Base-by-base conservation (phyloP, 2,888 invertebrate genomes). In the Eustalomyia histrio region DNA sequence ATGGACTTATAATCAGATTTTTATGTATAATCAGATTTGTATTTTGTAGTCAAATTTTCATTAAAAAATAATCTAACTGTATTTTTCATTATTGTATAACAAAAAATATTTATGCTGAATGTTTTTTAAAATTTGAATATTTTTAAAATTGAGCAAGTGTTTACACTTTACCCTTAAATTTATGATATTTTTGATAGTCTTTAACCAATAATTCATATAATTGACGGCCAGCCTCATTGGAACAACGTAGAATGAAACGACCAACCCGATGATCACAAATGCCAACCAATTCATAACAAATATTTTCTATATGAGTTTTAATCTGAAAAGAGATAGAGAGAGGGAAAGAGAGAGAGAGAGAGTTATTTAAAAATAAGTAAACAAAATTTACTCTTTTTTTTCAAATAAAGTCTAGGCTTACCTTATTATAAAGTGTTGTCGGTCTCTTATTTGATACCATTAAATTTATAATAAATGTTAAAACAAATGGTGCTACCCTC, bases 151-250 rank as follows among this genome's bases (percentile, higher is more conserved):
- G 7, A 6, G 29, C 29, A 29, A 29, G 12, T 47, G 2, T 76
- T 87, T 84, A 90, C 53, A 90, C 88, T 83, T 90, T 91, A 67
- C 90, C 90, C 39, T 88, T 88, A 80, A 91, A 91, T 61, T 89
- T 90, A 83, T 88, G 87, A 76, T 90, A 89, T 79, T 90, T 91
- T 74, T 88, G 86, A 72, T 90, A 89, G 60, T 90, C 90, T 83
- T 88, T 90, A 18, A 88, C 84, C 21, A 90, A 82, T 3, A 83
- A 82, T 72, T 90, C 87, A 63, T 90, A 91, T 43, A 89, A 85
- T 18, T 88, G 87, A 35, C 88, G 86, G 12, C 89, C 88, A 0
- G 91, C 91, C 68, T 90, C 90, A 79, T 88, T 90, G 53, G 89
- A 90, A 76, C 87, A 86, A 9, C 90, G 88, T 53, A 91, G 61